Conservation (phyloP, 2,888 invertebrate genomes). For the Drosophila ezoana region DNA sequence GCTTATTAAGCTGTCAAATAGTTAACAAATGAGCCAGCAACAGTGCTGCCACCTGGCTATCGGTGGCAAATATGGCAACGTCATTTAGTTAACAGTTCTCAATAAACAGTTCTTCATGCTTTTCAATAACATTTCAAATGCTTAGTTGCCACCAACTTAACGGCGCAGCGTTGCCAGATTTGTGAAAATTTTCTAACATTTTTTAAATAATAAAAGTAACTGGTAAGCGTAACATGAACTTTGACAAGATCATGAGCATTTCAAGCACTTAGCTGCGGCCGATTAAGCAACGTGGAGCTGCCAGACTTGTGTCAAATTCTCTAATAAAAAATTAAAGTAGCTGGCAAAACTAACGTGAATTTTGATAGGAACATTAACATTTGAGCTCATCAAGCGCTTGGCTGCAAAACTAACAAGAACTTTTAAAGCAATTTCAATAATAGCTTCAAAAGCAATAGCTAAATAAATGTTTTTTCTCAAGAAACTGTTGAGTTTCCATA, state of each 20-base stretch:
- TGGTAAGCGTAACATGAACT: not conserved
- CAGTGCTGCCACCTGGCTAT: not conserved
- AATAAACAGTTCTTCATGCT: no score
- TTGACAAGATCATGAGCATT: not conserved
- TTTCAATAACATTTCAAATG: no score
- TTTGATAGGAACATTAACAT: not conserved
- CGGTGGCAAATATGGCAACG: not conserved
- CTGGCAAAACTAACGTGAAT: not conserved
- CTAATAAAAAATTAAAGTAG: not conserved
- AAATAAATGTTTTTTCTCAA: no score
- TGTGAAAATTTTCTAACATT: not conserved
- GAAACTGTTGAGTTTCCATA: no score
- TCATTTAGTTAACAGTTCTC: no score
- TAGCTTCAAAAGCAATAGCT: no score
- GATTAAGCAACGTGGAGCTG: not conserved
- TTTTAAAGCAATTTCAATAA: not conserved
- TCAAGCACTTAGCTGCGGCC: not conserved
- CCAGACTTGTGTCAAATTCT: not conserved
- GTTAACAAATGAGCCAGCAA: not conserved
- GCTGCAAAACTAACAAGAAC: not conserved
- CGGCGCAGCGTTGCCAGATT: not conserved
- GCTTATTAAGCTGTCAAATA: no score
- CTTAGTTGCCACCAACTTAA: no score
- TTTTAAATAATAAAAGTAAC: not conserved
- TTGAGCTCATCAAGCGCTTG: no score